A percentile compares a stretch with the other conserved stretches of the same genome.
Evolutionary conservation across 1,140 invertebrate genomes (phyloP).

Genomic region (Proales similis): DNA sequence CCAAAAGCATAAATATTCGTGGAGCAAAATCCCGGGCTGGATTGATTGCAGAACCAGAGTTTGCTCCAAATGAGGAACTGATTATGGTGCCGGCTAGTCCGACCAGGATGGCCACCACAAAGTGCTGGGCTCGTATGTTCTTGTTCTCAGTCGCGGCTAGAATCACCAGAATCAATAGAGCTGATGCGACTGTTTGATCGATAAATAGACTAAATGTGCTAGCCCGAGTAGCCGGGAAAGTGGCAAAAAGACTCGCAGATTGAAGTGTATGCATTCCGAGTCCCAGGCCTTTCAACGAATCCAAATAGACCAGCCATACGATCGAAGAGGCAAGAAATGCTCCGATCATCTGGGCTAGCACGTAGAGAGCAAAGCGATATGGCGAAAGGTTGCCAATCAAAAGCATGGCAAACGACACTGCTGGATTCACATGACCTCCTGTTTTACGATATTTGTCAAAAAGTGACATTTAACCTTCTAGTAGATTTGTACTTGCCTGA

Average conservation of each 20-base stretch:
- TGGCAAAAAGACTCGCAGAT: slow-evolving; percentile 59
- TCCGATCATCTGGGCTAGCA: slow-evolving; percentile 58
- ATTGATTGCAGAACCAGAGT: slow-evolving; percentile 62
- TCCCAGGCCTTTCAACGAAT: slow-evolving; percentile 43
- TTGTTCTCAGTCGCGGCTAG: slow-evolving; percentile 5
- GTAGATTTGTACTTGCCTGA: not conserved
- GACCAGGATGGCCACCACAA: not conserved
- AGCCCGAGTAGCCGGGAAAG: slow-evolving; percentile 53
- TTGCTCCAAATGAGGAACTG: slow-evolving; percentile 56
- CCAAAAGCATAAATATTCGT: slow-evolving; percentile 2
- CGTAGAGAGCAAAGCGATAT: slow-evolving; percentile 54
- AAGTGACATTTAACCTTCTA: not conserved
- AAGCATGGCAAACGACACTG: slow-evolving; percentile 55
- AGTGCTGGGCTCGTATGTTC: not conserved
- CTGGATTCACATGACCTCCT: slow-evolving; percentile 60
- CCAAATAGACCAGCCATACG: slow-evolving; percentile 55
- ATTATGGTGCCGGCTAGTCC: slow-evolving; percentile 45
- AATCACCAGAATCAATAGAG: slow-evolving; percentile 24
- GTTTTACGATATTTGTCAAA: slow-evolving; percentile 37
- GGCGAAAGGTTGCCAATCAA: slow-evolving; percentile 52
- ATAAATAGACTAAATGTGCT: not conserved
- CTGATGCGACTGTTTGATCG: slow-evolving; percentile 28
- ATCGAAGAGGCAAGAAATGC: slow-evolving; percentile 55
- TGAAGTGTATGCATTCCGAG: slow-evolving; percentile 36
- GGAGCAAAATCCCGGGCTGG: slow-evolving; percentile 45